Evolutionary conservation across 2,888 invertebrate genomes (phyloP).

Genomic region (Cyrtodaria siliqua): DNA sequence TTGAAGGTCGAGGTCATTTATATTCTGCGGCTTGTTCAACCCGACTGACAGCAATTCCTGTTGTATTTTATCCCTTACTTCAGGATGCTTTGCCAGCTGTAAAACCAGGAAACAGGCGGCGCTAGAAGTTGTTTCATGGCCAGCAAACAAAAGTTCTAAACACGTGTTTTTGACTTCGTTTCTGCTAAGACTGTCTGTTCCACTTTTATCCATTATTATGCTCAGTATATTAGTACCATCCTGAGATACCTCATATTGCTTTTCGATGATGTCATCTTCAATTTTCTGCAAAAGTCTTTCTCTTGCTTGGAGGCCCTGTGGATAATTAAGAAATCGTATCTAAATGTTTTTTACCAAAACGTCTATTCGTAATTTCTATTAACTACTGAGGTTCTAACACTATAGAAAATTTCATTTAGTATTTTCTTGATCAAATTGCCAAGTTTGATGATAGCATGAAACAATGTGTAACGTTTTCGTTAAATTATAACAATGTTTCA

Average conservation of each 20-base stretch:
- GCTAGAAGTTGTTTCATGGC: slow-evolving; percentile 80
- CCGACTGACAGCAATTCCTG: slow-evolving; percentile 74
- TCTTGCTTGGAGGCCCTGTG: slow-evolving; percentile 67
- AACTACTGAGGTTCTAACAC: too few species aligned
- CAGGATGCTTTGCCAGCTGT: slow-evolving; percentile 55
- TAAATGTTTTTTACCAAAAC: too few species aligned
- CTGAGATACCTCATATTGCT: slow-evolving; percentile 24
- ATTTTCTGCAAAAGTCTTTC: slow-evolving; percentile 70
- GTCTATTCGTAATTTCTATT: too few species aligned
- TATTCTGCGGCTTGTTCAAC: slow-evolving; percentile 37
- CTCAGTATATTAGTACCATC: slow-evolving; percentile 69
- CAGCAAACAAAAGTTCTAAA: slow-evolving; percentile 83
- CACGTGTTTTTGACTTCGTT: slow-evolving; percentile 77
- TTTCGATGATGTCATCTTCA: slow-evolving; percentile 34
- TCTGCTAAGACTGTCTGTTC: slow-evolving; percentile 60
- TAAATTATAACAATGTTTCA: background rate
- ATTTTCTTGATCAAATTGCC: too few species aligned
- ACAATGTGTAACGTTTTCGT: too few species aligned
- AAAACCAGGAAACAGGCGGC: slow-evolving; percentile 75
- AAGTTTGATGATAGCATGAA: too few species aligned
- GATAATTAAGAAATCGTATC: too few species aligned
- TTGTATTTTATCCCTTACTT: slow-evolving; percentile 58
- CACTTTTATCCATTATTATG: slow-evolving; percentile 66
- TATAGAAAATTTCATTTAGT: too few species aligned
- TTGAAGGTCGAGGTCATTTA: slow-evolving; percentile 64